Conservation (phyloP, 2,113 vertebrate species). For the Boulengeromyrus knoepffleri region DNA sequence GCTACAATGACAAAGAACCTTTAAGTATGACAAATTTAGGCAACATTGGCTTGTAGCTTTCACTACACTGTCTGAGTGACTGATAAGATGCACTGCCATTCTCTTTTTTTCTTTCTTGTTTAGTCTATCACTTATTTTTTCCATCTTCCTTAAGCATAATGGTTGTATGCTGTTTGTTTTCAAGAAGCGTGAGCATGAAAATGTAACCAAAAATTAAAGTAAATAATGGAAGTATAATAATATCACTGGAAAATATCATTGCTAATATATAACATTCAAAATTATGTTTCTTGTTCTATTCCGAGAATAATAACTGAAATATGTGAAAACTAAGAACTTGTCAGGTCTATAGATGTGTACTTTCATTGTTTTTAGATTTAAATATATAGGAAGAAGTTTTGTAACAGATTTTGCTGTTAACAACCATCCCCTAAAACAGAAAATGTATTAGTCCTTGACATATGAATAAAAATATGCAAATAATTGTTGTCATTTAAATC, state of each 20-base stretch:
- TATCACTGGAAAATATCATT: neutral
- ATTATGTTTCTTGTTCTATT: neutral
- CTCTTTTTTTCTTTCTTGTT: neutral
- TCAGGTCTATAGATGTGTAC: neutral
- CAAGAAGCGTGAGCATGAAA: neutral
- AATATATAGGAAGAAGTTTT: neutral
- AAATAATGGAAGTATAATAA: neutral
- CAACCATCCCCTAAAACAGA: neutral
- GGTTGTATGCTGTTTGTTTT: neutral
- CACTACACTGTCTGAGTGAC: constrained; percentile 2
- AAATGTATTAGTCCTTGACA: neutral
- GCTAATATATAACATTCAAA: neutral
- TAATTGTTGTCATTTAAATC: neutral
- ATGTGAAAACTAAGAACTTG: neutral
- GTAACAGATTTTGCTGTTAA: neutral
- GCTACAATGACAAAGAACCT: neutral
- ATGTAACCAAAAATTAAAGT: neutral
- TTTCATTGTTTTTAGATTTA: neutral
- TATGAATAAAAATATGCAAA: neutral
- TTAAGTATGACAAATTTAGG: constrained; percentile 8
- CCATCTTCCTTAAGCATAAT: neutral
- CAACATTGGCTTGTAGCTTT: neutral
- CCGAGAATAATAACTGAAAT: neutral
- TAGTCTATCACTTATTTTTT: neutral
- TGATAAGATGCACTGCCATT: neutral